Base-by-base conservation (phyloP, 2,888 invertebrate genomes). In the Tolmerus cingulatus region DNA sequence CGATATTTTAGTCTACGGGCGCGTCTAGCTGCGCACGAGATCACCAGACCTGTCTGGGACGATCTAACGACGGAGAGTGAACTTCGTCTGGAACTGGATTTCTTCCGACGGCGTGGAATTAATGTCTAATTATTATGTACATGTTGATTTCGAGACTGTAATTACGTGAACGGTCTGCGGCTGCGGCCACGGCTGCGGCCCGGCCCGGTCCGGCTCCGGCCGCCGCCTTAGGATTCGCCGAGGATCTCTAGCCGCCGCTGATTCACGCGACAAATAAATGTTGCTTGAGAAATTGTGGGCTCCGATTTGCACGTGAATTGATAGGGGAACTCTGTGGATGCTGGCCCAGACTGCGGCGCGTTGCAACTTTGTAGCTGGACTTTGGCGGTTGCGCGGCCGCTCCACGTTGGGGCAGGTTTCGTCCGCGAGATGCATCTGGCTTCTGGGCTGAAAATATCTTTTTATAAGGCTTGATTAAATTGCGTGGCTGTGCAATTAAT, bases 151-250 rank as follows among this genome's bases (percentile, higher is more conserved):
- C 74, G 74, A 74, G 85, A 85, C 74, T 85, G 51, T 85, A 85
- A 85, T 85, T 85, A 85, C 85, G 85, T 85, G 85, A 85, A 85
- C 85, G 74, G 85, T 85, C 85, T 85, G 85, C 74, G 37, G 85
- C 85, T 85, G 85, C 74, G 37, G 85, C 74, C 43, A 46, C 16
- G 43, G 16, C 74, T 46, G 57, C 76, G 19, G 76, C 30, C 43
- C 30, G 27, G 74, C 43, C 51, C 85, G 40, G 0, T 19, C 57
- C 19, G 57, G 40, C 1, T 19, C 57, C 19, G 57, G 19, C 55
- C 8, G 14, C 9, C 40, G 16, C 30, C 14, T n/a, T 46, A 12
- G 12, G 8, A 40, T 40, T 40, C 5, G 40, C 16, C 37, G 74
- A 74, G 51, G 34, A 55, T 81, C 27, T 55, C 34, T 40, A 34